Conservation (phyloP, 1,140 invertebrate species). For the Caenorhabditis tropicalis region DNA sequence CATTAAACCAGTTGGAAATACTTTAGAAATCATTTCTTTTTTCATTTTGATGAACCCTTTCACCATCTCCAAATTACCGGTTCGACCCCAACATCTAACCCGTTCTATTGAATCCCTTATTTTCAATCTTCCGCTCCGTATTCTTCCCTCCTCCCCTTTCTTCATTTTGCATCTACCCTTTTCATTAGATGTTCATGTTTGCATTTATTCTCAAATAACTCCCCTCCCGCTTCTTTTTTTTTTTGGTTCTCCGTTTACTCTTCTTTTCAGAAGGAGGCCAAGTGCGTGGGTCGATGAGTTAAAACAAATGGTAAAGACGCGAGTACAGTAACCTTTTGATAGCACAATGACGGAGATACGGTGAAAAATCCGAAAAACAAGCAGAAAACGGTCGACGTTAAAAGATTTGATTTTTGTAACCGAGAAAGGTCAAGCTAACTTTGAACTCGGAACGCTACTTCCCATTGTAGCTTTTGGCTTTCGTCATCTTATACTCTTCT, state of each 20-base stretch:
- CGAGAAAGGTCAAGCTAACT: neutral
- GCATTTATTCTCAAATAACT: conserved; percentile 45
- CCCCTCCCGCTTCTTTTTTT: neutral
- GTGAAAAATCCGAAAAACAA: conserved; percentile 14
- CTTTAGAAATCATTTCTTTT: too few species aligned
- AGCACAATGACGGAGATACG: neutral
- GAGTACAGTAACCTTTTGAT: conserved; percentile 28
- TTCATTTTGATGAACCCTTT: neutral
- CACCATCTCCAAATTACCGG: conserved; percentile 6
- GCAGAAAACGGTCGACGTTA: neutral
- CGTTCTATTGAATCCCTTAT: conserved; percentile 18
- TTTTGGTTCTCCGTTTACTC: conserved; percentile 11
- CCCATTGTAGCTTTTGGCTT: neutral
- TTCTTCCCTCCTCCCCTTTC: neutral
- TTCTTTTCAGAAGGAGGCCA: neutral
- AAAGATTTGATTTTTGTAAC: neutral
- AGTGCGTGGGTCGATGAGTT: conserved; percentile 27
- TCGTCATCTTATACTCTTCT: too few species aligned
- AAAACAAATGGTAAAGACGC: conserved; percentile 7
- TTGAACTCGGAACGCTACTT: neutral
- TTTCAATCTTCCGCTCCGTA: conserved; percentile 7
- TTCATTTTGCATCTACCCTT: neutral
- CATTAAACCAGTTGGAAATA: too few species aligned
- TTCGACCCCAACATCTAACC: conserved; percentile 6
- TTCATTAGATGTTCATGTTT: conserved; percentile 43